These are phyloP conservation scores for Meteorus colon DNA, from an alignment of 2,888 invertebrate genomes.

Conservation along the genomic window DNA sequence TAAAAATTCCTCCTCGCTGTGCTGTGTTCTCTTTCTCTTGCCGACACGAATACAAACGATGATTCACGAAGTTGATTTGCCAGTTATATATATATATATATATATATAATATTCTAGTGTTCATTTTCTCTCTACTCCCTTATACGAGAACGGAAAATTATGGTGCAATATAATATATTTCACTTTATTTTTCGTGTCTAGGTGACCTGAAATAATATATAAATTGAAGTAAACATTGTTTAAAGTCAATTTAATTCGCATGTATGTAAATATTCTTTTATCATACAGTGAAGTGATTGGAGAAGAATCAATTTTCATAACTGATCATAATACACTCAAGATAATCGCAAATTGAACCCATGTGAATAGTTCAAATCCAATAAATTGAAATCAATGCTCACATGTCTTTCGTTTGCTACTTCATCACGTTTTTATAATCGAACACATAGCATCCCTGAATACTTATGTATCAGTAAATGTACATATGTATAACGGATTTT, in stretches of 20 bases:
- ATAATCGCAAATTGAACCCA: not conserved
- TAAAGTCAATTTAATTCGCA: too few species aligned
- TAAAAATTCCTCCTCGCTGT: conserved; percentile 38
- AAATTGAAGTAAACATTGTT: too few species aligned
- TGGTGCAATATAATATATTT: too few species aligned
- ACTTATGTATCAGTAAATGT: conserved; percentile 10
- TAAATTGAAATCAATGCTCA: conserved; percentile 14
- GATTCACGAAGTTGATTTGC: conserved; percentile 46
- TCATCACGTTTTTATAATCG: conserved; percentile 26
- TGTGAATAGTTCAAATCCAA: conserved; percentile 16
- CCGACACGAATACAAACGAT: conserved; percentile 45
- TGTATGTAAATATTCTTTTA: too few species aligned
- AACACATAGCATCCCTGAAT: not conserved
- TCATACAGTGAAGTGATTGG: too few species aligned
- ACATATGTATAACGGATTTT: conserved; percentile 47
- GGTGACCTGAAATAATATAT: too few species aligned
- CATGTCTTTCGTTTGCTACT: not conserved
- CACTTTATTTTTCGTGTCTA: too few species aligned
- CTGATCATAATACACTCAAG: not conserved
- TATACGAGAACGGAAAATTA: not conserved
- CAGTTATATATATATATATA: conserved; percentile 39
- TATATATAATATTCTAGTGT: conserved; percentile 3
- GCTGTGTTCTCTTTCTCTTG: not conserved
- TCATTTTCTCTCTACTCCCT: not conserved
- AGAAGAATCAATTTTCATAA: conserved; percentile 6